Evolutionary conservation across 2,113 vertebrate genomes (phyloP).

Genomic region (Peucedramus taeniatus): DNA sequence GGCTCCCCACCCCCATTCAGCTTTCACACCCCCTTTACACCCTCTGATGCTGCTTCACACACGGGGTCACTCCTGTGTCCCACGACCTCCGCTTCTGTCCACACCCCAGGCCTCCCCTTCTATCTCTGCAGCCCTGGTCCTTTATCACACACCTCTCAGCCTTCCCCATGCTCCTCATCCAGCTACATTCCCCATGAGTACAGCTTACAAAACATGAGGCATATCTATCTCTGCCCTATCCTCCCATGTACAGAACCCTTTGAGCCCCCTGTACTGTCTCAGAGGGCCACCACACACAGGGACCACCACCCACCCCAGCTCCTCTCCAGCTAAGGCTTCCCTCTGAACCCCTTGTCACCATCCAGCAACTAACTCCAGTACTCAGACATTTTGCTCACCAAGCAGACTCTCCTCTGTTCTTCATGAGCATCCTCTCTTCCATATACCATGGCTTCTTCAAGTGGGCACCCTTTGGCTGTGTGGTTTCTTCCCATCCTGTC

Average conservation of each 20-base stretch:
- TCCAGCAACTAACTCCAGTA: too few relatives aligned
- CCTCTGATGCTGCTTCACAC: not conserved
- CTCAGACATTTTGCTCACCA: not conserved
- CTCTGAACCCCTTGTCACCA: not conserved
- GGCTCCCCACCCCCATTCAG: not conserved
- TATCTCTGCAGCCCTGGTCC: not conserved
- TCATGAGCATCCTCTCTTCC: not conserved
- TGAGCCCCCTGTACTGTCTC: not conserved
- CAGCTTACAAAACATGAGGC: not conserved
- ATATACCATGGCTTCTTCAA: not conserved
- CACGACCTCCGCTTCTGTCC: not conserved
- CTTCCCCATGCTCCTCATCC: not conserved
- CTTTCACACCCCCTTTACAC: not conserved
- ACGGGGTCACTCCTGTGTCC: not conserved
- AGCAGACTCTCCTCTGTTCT: not conserved
- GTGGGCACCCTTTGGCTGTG: not conserved
- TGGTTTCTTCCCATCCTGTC: not conserved
- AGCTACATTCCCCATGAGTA: accelerated
- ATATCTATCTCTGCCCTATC: not conserved
- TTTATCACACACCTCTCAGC: not conserved
- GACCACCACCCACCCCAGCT: not conserved
- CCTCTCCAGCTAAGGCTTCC: not conserved
- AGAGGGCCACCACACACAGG: too few relatives aligned
- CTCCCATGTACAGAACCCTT: not conserved
- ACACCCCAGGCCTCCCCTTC: too few relatives aligned